Percentiles rank a stretch among this genome's conserved stretches.
phyloP scores from a whole-genome alignment of 2,113 vertebrate species.

The Xiphophorus hellerii region DNA sequence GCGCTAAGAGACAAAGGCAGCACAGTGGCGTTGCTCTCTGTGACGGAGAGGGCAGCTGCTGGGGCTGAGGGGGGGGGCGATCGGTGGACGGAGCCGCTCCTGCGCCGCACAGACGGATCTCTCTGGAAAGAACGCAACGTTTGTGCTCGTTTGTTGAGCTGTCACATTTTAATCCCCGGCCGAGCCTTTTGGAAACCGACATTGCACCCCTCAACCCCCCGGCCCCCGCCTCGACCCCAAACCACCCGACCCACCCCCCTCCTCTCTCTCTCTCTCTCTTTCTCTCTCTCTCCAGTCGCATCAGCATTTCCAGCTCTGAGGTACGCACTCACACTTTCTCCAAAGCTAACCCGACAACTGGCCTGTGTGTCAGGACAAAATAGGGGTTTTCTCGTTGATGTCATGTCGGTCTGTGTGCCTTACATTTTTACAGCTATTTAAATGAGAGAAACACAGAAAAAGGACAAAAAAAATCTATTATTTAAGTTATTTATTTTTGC shows the following conservation, averaged over 20 bases:
- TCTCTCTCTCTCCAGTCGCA: constrained; percentile 75
- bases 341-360: constrained; percentile 59
- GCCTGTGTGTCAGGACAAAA: constrained; percentile 66
- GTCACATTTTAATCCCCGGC: constrained; percentile 94
- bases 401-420: constrained; percentile 93
- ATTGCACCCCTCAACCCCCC: constrained; percentile 73
- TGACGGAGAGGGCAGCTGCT: constrained; percentile 51
- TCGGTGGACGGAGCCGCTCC: constrained; percentile 79
- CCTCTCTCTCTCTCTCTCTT: constrained; percentile 3
- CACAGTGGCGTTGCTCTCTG: constrained; percentile 83
- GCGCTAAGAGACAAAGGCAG: constrained; percentile 68
- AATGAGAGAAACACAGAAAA: constrained; percentile 59
- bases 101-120: constrained; percentile 86
- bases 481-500: constrained; percentile 99
- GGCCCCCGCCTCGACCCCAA: constrained; percentile 7
- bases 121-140: constrained; percentile 97
- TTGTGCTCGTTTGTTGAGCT: constrained; percentile 95
- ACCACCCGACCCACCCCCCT: constrained; percentile 11
- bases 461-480: constrained; percentile 72
- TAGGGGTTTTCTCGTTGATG: constrained; percentile 80
- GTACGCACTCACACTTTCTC: constrained; percentile 57
- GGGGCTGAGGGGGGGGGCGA: constrained; percentile 45
- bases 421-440: constrained; percentile 97
- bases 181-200: constrained; percentile 89
- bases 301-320: constrained; percentile 94